phyloP scores from a whole-genome alignment of 1,140 invertebrate genomes.

The Latrodectus geometricus region DNA sequence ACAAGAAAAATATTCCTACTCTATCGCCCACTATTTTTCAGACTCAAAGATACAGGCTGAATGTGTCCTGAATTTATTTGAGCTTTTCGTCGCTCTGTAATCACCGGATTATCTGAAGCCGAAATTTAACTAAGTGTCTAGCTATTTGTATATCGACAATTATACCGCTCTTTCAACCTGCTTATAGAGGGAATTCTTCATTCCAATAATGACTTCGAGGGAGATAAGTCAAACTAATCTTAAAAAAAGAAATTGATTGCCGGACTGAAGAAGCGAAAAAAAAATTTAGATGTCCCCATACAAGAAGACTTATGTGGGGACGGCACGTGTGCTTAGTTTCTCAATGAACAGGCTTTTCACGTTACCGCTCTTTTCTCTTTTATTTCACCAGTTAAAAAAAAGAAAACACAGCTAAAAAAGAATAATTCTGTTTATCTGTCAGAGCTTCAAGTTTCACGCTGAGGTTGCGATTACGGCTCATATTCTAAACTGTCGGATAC shows the following conservation, averaged over 20 bases:
- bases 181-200: too few relatives aligned
- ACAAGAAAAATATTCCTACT: too few relatives aligned
- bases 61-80: too few relatives aligned
- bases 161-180: too few relatives aligned
- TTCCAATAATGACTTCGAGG: too few relatives aligned
- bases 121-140: too few relatives aligned
- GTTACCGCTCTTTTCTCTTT: constrained; percentile 3
- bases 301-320: neutral
- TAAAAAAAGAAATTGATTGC: neutral
- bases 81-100: too few relatives aligned
- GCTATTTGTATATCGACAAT: too few relatives aligned
- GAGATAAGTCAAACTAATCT: too few relatives aligned
- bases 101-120: too few relatives aligned
- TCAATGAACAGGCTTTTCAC: constrained; percentile 23
- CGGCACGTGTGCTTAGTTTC: constrained; percentile 8
- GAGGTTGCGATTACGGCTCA: constrained; percentile 37
- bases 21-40: too few relatives aligned
- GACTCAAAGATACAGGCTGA: too few relatives aligned
- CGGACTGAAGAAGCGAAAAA: neutral
- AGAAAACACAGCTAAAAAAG: neutral
- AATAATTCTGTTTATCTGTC: constrained; percentile 35
- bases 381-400: neutral
- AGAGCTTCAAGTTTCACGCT: constrained; percentile 26
- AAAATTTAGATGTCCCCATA: neutral
- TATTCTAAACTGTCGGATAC: constrained; percentile 34